A percentile compares a stretch with the other conserved stretches of the same genome.
Conservation (phyloP, 2,797 vertebrate species). For the Centropyge bicolor region DNA sequence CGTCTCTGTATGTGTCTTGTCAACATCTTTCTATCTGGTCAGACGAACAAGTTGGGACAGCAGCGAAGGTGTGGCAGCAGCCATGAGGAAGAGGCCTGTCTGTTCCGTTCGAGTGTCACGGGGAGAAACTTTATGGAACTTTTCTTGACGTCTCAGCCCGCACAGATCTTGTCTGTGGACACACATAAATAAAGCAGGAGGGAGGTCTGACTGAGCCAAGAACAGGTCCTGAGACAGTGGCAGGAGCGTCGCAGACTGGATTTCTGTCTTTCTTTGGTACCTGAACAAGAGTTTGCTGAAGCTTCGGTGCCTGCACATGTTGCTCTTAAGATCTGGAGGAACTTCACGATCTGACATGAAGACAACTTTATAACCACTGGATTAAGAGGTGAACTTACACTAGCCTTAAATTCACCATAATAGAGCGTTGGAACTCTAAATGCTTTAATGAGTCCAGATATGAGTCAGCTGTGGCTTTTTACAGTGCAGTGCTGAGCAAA, state of each 20-base stretch:
- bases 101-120: constrained; percentile 24
- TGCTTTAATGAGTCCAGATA: neutral
- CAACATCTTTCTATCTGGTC: neutral
- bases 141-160: neutral
- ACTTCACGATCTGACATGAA: neutral
- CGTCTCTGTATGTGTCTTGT: no score
- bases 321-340: neutral
- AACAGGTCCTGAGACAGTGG: neutral
- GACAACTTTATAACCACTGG: constrained; percentile 5
- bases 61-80: constrained; percentile 68
- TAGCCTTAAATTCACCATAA: neutral
- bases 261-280: neutral
- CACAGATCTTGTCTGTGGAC: neutral
- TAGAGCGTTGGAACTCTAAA: neutral
- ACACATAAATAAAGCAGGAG: neutral
- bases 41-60: constrained; percentile 58
- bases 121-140: constrained; percentile 15
- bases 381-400: constrained; percentile 41
- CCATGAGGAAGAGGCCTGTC: constrained; percentile 16
- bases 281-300: neutral
- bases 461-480: neutral
- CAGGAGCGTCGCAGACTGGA: constrained; percentile 1
- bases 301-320: neutral
- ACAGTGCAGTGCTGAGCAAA: neutral
- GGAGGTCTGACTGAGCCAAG: neutral